These are phyloP conservation scores for Tetramorium alpestre DNA, from an alignment of 1,140 invertebrate genomes.

Conservation along the genomic window DNA sequence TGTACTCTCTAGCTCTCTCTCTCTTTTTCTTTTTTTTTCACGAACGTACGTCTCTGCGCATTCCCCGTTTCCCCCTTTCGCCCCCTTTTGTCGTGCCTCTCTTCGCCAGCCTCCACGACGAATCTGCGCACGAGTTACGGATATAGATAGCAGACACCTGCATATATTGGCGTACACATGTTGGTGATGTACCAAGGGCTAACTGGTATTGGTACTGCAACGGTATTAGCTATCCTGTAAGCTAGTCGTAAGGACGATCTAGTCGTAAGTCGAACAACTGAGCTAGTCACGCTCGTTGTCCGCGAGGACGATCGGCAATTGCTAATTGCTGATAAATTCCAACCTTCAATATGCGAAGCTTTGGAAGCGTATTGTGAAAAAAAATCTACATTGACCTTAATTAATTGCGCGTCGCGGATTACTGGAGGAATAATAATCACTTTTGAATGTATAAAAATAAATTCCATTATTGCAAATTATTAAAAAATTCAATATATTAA, in stretches of 20 bases:
- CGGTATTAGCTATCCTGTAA: slow-evolving; percentile 53
- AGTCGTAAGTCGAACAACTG: slow-evolving; percentile 51
- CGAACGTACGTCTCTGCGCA: background rate
- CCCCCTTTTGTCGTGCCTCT: slow-evolving; percentile 16
- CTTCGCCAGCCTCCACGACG: slow-evolving; percentile 44
- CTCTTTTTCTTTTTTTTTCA: background rate
- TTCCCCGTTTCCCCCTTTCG: background rate
- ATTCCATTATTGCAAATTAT: background rate
- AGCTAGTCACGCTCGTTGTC: slow-evolving; percentile 69
- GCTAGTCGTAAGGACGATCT: slow-evolving; percentile 13
- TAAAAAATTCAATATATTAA: background rate
- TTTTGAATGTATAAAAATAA: background rate
- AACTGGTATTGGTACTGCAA: slow-evolving; percentile 36
- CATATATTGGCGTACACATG: slow-evolving; percentile 73
- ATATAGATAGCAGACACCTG: slow-evolving; percentile 71
- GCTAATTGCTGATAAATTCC: slow-evolving; percentile 58
- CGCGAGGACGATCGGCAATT: slow-evolving; percentile 42
- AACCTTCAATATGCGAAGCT: background rate
- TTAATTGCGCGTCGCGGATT: background rate
- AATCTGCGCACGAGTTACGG: slow-evolving; percentile 68
- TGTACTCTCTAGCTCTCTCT: background rate
- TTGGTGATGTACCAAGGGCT: slow-evolving; percentile 51
- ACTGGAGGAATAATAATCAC: background rate
- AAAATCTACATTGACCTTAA: background rate
- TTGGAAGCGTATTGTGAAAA: background rate